Evolutionary conservation across 1,140 invertebrate species (phyloP), one percentile per base, ranked within the genome.

Genomic region (Heliothis subflexa): DNA sequence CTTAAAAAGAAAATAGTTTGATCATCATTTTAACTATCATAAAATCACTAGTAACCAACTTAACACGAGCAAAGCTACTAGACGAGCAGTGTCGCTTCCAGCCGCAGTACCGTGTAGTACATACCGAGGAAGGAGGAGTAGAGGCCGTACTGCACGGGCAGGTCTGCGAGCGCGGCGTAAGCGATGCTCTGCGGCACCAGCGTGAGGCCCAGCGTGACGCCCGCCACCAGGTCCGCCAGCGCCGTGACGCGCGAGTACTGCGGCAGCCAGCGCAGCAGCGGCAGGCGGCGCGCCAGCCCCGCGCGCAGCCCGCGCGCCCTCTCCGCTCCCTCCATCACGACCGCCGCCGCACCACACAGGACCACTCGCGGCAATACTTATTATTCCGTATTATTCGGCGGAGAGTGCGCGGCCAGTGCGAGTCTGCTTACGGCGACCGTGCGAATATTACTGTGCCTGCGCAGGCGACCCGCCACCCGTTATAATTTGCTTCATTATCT

Each of bases 181-280:
- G 97, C 97, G 50, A 98, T 97, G 83, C 97, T 97, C 90, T 98
- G 98, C 0, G 98, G 97, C 62, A 98, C 97, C 82, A 98, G 96
- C 0, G 97, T 98, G 7, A 98, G 91, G 2, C 97, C 97, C 16
- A 98, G 92, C 0, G 97, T 98, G 50, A 98, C 92, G 49, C 97
- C 97, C 5, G 97, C 97, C 75, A 97, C 96, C 10, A 96, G 77
- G 93, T 97, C 97, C 3, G 96, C 95, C 9, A 96, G 83, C 0
- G 95, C 96, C 45, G 95, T 91, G 54, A 95, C 91, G 61, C 95
- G 95, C 49, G 94, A 95, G 84, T 97, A 97, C 21, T 88, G 91
- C 2, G 96, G 95, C 64, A 96, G 90, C 97, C 97, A 97, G 75
- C 91, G 91, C 70, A 96, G 81, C 54, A 97, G 94, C 18, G 95